Base-by-base conservation (phyloP, 2,888 invertebrate species). In the Idaea dimidiata region DNA sequence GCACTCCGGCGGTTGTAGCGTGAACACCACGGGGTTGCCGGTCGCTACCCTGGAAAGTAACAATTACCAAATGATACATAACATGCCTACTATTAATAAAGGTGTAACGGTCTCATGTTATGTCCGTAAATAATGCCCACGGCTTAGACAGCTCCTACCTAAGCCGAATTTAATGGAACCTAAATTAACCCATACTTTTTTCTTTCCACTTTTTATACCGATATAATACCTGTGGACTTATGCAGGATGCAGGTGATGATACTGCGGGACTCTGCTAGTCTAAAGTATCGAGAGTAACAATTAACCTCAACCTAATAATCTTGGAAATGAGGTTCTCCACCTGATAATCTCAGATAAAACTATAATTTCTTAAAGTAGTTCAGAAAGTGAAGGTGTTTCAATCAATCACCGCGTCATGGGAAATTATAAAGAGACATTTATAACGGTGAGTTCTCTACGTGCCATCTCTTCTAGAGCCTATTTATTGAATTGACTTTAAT, bases 21-120 rank as follows among this genome's bases (percentile, higher is more conserved):
- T 98, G 81, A 98, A 98, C 54, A 98, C 97, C 17, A 98, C 97
- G 16, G 98, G 98, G 88, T 98, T 98, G 59, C 98, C 98, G 53
- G 98, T 98, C 65, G 98, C 98, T 71, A 98, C 97, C 87, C 98
- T 98, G 87, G 57, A 75, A 72, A 5, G 16, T 17, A 62, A 64
- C 24, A 10, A n/a, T n/a, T n/a, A n/a, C n/a, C n/a, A n/a, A n/a
- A n/a, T n/a, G n/a, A n/a, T n/a, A n/a, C n/a, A n/a, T n/a, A n/a
- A n/a, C n/a, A n/a, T n/a, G n/a, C n/a, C n/a, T n/a, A n/a, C n/a
- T n/a, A n/a, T n/a, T n/a, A n/a, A n/a, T n/a, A n/a, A n/a, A n/a
- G n/a, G n/a, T n/a, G n/a, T n/a, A 32, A 32, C 6, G 32, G 32
- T 32, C 7, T 7, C 32, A 6, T 32, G 32, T 32, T 32, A 32